Evolutionary conservation across 2,888 invertebrate genomes (phyloP), one percentile per base, ranked within the genome.

Genomic region (Nipponacmea schrenckii): DNA sequence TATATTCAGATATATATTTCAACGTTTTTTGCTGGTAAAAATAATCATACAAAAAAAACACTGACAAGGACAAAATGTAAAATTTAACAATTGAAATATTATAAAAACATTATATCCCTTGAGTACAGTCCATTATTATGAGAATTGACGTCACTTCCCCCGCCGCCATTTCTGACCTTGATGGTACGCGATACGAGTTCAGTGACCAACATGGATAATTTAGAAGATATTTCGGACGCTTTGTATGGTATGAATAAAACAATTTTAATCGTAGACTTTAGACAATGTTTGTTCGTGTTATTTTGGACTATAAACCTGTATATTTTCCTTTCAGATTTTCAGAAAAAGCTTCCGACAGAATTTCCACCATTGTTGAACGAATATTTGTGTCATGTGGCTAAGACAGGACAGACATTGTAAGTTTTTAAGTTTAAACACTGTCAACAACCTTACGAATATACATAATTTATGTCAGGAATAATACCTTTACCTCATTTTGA

Each of bases 331-430:
- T 69, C 80, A 87, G 88, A 84, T 70, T 89, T 87, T 72, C 87
- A 95, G 89, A 91, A 92, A 85, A 89, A 92, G 89, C 91, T 91
- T 81, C 93, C 93, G 17, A 94, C 94, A 88, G 94, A 94, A 83
- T 95, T 97, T 83, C 96, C 96, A 26, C 92, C 93, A 77, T 94
- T 95, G 86, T 91, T 97, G 74, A 96, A 97, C 85, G 95, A 96
- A 74, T 97, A 96, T 88, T 91, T 97, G 80, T 92, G 92, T 80
- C 94, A 94, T 91, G 95, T 97, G 80, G 97, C 97, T 7, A 94
- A 94, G 90, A 96, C 96, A 84, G 97, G 97, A 78, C 96, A 97
- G 90, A 95, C 96, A 50, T 93, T 97, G 78, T 86, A 79, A 84
- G 85, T 83, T 45, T n/a, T 46, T 17, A n/a, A 31, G 2, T 50